These are phyloP conservation scores for Orussus abietinus DNA, from an alignment of 1,140 invertebrate species.

Conservation along the genomic window DNA sequence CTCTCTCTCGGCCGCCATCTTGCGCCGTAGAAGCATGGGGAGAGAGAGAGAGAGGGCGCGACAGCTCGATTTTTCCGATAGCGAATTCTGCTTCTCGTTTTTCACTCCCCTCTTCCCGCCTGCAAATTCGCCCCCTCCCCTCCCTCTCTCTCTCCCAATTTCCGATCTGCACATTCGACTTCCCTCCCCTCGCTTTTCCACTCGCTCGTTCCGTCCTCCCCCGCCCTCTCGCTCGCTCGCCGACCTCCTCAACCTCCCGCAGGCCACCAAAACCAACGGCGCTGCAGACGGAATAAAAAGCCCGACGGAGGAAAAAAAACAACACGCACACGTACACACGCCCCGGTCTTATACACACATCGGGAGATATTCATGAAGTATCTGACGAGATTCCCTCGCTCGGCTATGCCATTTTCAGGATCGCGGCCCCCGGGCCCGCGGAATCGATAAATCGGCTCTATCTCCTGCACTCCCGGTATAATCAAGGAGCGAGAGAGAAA, in stretches of 20 bases:
- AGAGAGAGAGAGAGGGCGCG: conserved; percentile 26
- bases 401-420: no score
- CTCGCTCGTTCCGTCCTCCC: conserved; percentile 30
- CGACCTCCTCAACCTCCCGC: no score
- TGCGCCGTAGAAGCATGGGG: no score
- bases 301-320: conserved; percentile 33
- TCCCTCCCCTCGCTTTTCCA: no score
- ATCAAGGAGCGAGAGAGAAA: no score
- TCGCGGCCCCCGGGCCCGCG: no score
- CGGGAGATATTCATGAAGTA: conserved; percentile 39
- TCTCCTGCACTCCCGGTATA: no score
- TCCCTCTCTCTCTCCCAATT: conserved; percentile 23
- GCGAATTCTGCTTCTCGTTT: conserved; percentile 41
- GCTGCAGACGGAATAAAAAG: conserved; percentile 47
- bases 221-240: conserved; percentile 32
- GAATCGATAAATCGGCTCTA: no score
- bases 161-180: conserved; percentile 26
- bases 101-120: conserved; percentile 26
- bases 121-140: conserved; percentile 13
- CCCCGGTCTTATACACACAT: no score
- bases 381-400: conserved; percentile 21
- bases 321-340: conserved; percentile 24
- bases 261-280: conserved; percentile 37
- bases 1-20: no score
- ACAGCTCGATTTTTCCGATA: conserved; percentile 49